A percentile compares a stretch with the other conserved stretches of the same genome.
Conservation (phyloP, 2,797 vertebrate species). For the Cephalopachus bancanus region DNA sequence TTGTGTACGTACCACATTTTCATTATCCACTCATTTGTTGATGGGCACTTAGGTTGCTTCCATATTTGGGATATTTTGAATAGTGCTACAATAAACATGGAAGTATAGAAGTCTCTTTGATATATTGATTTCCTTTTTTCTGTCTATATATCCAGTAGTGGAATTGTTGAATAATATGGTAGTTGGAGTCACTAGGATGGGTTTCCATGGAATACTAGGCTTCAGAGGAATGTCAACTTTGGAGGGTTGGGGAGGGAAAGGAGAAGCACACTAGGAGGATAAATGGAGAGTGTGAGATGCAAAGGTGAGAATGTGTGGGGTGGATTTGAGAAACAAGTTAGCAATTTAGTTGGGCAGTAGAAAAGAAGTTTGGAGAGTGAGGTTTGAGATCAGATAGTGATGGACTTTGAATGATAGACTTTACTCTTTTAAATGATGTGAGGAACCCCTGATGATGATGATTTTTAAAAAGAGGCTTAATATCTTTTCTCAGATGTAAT, state of each 20-base stretch:
- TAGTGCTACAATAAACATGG: too few species aligned
- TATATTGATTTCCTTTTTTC: too few species aligned
- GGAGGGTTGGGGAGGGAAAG: not conserved
- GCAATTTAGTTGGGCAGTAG: not conserved
- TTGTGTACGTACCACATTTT: too few species aligned
- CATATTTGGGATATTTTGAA: too few species aligned
- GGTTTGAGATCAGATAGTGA: not conserved
- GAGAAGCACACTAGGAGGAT: not conserved
- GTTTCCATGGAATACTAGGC: not conserved
- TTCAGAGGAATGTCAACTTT: not conserved
- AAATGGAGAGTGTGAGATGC: not conserved
- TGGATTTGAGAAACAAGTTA: not conserved
- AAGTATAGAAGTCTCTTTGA: too few species aligned
- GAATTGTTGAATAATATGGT: too few species aligned
- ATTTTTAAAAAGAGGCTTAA: not conserved
- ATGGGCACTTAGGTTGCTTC: too few species aligned
- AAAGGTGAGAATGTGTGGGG: not conserved
- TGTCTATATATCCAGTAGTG: too few species aligned
- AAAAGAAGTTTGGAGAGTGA: not conserved
- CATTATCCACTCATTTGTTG: too few species aligned
- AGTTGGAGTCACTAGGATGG: not conserved
- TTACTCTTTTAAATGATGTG: not conserved
- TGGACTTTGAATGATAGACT: not conserved
- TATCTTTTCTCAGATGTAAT: not conserved
- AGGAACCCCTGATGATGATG: not conserved